A percentile compares a stretch with the other conserved stretches of the same genome.
phyloP scores from a whole-genome alignment of 2,797 vertebrate genomes.

The Odontamblyopus rebecca region DNA sequence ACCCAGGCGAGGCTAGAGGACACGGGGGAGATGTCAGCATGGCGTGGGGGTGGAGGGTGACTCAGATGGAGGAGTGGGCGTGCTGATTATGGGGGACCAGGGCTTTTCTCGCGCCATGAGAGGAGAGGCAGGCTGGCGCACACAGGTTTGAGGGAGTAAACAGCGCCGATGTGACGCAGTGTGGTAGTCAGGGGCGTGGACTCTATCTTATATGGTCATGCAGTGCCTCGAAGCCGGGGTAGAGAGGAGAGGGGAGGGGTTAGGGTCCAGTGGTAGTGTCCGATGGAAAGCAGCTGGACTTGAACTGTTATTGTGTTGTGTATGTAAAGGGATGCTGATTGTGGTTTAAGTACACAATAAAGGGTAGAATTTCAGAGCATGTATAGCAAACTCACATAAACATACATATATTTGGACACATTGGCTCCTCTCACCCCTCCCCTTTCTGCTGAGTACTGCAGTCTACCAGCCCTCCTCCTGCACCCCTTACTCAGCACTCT shows the following conservation, averaged over 20 bases:
- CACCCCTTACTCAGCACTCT: conserved; percentile 67
- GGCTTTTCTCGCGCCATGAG: conserved; percentile 73
- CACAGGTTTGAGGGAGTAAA: conserved; percentile 68
- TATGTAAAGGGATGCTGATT: not conserved
- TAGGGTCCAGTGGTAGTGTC: conserved; percentile 8
- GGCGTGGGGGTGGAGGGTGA: conserved; percentile 24
- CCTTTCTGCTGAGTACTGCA: conserved; percentile 63
- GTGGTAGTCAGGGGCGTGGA: conserved; percentile 63
- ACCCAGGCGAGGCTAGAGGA: conserved; percentile 16
- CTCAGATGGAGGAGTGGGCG: conserved; percentile 49
- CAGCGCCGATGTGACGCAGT: conserved; percentile 63
- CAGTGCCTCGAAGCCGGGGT: conserved; percentile 33
- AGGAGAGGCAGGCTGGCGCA: conserved; percentile 24
- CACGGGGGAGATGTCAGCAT: conserved; percentile 2
- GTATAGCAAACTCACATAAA: not conserved
- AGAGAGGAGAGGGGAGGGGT: conserved; percentile 2
- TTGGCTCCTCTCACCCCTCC: not conserved
- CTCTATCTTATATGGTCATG: conserved; percentile 52
- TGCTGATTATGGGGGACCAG: conserved; percentile 42
- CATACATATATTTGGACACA: not conserved
- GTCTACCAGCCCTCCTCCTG: conserved; percentile 63
- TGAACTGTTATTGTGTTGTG: not conserved
- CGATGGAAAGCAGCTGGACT: conserved; percentile 5
- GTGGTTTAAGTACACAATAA: not conserved
- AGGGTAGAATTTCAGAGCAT: not conserved